Conservation (phyloP, 2,113 vertebrate species). For the Mesoclemmys tuberculata region DNA sequence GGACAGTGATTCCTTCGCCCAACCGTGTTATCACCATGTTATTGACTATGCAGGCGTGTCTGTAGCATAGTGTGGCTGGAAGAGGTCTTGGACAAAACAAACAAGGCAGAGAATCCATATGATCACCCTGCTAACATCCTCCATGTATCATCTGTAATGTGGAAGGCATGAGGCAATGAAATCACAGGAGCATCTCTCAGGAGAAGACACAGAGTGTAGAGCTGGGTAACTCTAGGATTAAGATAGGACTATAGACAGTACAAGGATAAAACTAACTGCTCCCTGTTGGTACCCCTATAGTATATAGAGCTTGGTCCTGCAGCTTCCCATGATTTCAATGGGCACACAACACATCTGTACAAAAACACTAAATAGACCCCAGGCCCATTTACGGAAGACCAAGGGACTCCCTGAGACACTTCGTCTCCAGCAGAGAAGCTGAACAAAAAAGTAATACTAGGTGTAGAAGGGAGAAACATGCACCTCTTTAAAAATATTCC, state of each 20-base stretch:
- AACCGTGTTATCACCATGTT: neutral
- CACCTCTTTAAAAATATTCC: slow-evolving; percentile 1
- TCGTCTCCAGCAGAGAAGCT: neutral
- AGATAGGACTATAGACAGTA: neutral
- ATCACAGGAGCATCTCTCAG: neutral
- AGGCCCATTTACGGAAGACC: neutral
- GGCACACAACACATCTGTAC: neutral
- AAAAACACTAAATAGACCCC: neutral
- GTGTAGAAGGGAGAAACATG: neutral
- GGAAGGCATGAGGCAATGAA: neutral
- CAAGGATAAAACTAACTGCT: neutral
- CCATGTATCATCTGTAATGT: neutral
- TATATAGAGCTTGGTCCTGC: neutral
- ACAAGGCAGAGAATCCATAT: neutral
- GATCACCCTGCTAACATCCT: neutral
- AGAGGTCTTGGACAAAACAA: neutral
- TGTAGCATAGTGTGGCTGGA: neutral
- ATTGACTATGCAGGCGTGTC: neutral
- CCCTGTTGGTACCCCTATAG: neutral
- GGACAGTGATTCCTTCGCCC: neutral
- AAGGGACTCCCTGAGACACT: neutral
- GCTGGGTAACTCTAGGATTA: neutral
- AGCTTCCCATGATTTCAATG: neutral
- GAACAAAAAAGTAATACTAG: neutral
- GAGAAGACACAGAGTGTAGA: neutral